Base-by-base conservation (phyloP, 64 coral and sea anemone species). In the Astreopora myriophthalma region DNA sequence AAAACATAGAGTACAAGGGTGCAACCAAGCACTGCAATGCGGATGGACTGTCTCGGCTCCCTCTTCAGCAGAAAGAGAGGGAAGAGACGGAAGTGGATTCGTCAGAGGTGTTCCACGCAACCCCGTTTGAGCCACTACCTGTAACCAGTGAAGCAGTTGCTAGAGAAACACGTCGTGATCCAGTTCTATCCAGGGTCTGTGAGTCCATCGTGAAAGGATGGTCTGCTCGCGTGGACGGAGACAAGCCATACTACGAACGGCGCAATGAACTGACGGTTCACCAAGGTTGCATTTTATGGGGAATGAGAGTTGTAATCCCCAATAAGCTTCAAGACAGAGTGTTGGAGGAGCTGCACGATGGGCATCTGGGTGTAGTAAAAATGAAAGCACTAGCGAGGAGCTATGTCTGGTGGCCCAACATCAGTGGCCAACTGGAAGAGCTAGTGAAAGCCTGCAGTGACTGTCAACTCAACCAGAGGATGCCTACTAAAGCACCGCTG, bases 31-130 rank as follows among this genome's bases (percentile, higher is more conserved):
- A 89, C 26, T 87, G 84, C 77, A 88, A 93, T 52, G 91, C 91
- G 69, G 91, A 93, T 87, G 91, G 85, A 23, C 74, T 88, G 66
- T 94, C 92, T 25, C 63, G 85, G 37, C 92, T 94, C 7, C 92
- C 92, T 6, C 48, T 88, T 24, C 76, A 91, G 55, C 84, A 94
- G 34, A 51, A 80, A 52, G 84, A 82, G 85, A 69, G 25, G 32
- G 76, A 52, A 17, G 60, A 87, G 37, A 48, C 6, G 35, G 52
- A 70, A 74, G 49, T 84, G n/a, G 84, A 86, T 51, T 68, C 64
- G 33, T 86, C 84, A 23, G 79, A 92, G 34, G 78, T 73, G 37
- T 92, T 92, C 69, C 76, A 92, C 16, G 76, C 63, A 30, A 72
- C 79, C 25, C 79, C 74, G 52, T 92, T 85, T 83, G 77, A 19